Evolutionary conservation across 1,140 invertebrate genomes (phyloP).

Genomic region (Zophobas atratus): DNA sequence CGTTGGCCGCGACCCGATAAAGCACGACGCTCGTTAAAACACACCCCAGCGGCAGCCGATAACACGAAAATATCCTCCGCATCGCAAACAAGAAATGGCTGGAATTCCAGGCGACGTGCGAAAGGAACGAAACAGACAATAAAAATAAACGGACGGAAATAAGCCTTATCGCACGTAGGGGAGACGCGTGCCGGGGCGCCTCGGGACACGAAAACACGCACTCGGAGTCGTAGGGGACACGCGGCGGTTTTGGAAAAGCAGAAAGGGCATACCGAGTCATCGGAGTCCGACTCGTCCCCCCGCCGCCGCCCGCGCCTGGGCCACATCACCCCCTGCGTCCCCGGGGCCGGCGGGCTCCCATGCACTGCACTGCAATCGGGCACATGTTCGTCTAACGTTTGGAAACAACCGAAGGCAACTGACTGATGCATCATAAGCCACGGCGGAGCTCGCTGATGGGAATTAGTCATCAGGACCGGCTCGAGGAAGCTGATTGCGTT

Average conservation of each 20-base stretch:
- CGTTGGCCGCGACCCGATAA: no score
- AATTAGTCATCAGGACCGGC: slow-evolving; percentile 52
- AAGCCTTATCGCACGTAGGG: no score
- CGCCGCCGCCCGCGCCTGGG: slow-evolving; percentile 47
- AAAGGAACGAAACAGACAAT: no score
- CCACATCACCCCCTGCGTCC: slow-evolving; percentile 50
- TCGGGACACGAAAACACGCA: no score
- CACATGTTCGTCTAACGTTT: slow-evolving; percentile 48
- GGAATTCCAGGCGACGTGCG: no score
- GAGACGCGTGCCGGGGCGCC: no score
- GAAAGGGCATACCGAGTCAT: slow-evolving; percentile 56
- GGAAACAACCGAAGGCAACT: slow-evolving; percentile 40
- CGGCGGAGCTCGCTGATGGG: slow-evolving; percentile 27
- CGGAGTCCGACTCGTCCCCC: slow-evolving; percentile 52
- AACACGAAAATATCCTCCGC: no score
- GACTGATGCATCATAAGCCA: slow-evolving; percentile 48
- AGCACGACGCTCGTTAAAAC: no score
- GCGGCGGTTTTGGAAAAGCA: neutral
- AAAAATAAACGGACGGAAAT: no score
- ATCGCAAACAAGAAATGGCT: no score
- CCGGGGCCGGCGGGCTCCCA: neutral
- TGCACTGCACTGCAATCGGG: neutral
- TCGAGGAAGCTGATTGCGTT: slow-evolving; percentile 29
- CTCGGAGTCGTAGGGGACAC: no score
- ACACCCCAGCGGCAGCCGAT: no score